Conservation (phyloP, 2,113 vertebrate genomes). For the Nymphicus hollandicus region DNA sequence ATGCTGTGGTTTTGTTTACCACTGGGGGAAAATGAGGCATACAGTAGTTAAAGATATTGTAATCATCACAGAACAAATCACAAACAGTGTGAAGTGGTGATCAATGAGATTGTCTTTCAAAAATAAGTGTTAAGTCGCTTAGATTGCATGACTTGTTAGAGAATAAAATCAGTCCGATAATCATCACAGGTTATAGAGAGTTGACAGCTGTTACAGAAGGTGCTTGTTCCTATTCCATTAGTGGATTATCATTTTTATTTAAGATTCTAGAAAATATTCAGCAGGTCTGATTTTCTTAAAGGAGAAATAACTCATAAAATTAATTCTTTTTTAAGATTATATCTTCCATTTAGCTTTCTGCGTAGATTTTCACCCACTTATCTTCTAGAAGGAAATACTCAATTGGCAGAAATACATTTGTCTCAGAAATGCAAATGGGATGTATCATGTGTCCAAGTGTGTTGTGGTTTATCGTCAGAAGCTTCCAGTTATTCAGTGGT, state of each 20-base stretch:
- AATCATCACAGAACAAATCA: not conserved
- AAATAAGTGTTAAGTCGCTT: not conserved
- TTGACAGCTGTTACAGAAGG: not conserved
- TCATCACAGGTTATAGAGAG: not conserved
- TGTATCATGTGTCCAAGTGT: not conserved
- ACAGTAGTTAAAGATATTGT: not conserved
- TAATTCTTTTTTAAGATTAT: not conserved
- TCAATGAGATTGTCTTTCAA: not conserved
- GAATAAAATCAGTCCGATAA: not conserved
- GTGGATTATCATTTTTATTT: not conserved
- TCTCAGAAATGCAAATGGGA: not conserved
- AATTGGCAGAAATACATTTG: not conserved
- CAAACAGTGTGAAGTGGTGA: not conserved
- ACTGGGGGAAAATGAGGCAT: not conserved
- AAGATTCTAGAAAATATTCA: not conserved
- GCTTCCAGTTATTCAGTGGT: not conserved
- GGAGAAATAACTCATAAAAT: not conserved
- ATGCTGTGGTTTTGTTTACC: not conserved
- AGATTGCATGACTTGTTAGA: not conserved
- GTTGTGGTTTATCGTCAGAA: not conserved
- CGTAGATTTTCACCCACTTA: not conserved
- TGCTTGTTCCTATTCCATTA: not conserved
- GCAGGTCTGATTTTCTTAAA: not conserved
- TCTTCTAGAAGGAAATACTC: not conserved
- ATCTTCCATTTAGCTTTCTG: not conserved